Evolutionary conservation across 1,140 invertebrate species (phyloP).

Genomic region (Asobara japonica): DNA sequence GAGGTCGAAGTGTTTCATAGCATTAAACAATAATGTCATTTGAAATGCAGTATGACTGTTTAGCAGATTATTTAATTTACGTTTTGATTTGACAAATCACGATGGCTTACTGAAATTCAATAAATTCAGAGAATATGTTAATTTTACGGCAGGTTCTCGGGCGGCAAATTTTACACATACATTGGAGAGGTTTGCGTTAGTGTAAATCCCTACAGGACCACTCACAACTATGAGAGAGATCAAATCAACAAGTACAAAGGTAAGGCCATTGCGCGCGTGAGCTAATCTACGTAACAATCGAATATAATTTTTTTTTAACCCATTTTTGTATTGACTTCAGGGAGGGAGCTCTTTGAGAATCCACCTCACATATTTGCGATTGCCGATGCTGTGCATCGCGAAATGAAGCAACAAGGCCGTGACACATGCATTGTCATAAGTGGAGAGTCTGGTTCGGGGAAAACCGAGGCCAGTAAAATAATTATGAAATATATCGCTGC

Average conservation of each 20-base stretch:
- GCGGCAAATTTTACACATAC: constrained; percentile 91
- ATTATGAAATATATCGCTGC: constrained; percentile 99
- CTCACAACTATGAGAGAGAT: constrained; percentile 86
- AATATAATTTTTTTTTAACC: constrained; percentile 27
- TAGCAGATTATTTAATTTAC: too few species aligned
- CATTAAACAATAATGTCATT: too few species aligned
- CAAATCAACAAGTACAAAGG: constrained; percentile 88
- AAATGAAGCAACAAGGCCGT: constrained; percentile 86
- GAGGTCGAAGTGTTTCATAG: too few species aligned
- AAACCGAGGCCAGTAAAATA: constrained; percentile 98
- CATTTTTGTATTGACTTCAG: constrained; percentile 58
- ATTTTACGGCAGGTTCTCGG: constrained; percentile 78
- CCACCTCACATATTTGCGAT: constrained; percentile 95
- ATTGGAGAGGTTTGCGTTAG: constrained; percentile 94
- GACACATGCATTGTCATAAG: constrained; percentile 97
- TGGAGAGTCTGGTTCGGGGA: constrained; percentile 95
- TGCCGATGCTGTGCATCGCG: constrained; percentile 91
- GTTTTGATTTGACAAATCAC: neutral
- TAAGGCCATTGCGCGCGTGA: too few species aligned
- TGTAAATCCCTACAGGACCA: constrained; percentile 87
- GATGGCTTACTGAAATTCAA: neutral
- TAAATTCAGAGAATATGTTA: neutral
- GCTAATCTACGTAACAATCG: too few species aligned
- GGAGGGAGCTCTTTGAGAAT: constrained; percentile 92
- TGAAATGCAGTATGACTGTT: too few species aligned